Evolutionary conservation across 1,140 invertebrate genomes (phyloP).

Genomic region (Drosophila baimaii): DNA sequence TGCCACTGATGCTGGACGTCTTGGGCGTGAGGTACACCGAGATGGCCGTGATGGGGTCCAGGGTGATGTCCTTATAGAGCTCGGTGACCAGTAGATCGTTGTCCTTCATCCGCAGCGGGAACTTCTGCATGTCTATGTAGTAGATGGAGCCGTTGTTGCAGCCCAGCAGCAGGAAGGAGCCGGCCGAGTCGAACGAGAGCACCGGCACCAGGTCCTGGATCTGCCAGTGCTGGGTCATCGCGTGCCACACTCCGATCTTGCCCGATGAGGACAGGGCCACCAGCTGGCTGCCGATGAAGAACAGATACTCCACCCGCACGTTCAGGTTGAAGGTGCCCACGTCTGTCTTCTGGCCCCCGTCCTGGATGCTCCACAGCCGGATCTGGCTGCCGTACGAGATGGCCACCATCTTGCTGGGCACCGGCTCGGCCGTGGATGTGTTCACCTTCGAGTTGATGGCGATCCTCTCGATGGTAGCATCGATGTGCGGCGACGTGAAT

Average conservation of each 20-base stretch:
- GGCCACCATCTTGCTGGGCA: slow-evolving; percentile 92
- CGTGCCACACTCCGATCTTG: slow-evolving; percentile 99
- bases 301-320: slow-evolving; percentile 96
- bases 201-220: slow-evolving; percentile 98
- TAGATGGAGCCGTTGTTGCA: slow-evolving; percentile 98
- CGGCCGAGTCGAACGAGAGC: slow-evolving; percentile 97
- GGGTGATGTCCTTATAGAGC: slow-evolving; percentile 96
- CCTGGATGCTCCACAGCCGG: slow-evolving; percentile 94
- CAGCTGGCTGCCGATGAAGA: slow-evolving; percentile 98
- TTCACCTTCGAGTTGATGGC: slow-evolving; percentile 97
- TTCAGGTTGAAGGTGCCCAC: slow-evolving; percentile 96
- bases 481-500: slow-evolving; percentile 96
- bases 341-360: slow-evolving; percentile 90
- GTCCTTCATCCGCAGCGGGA: slow-evolving; percentile 99
- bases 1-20: slow-evolving; percentile 96
- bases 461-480: slow-evolving; percentile 94
- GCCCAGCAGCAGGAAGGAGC: slow-evolving; percentile 96
- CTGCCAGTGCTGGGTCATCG: slow-evolving; percentile 99
- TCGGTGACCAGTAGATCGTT: slow-evolving; percentile 99
- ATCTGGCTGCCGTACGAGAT: slow-evolving; percentile 94
- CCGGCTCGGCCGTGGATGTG: slow-evolving; percentile 83
- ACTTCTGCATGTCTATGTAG: slow-evolving; percentile 99
- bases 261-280: slow-evolving; percentile 96
- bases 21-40: slow-evolving; percentile 99
- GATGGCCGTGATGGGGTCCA: slow-evolving; percentile 98